Percentiles rank a stretch among this genome's conserved stretches.
Evolutionary conservation across 2,797 vertebrate genomes (phyloP).

Genomic region (Cryptoprocta ferox): DNA sequence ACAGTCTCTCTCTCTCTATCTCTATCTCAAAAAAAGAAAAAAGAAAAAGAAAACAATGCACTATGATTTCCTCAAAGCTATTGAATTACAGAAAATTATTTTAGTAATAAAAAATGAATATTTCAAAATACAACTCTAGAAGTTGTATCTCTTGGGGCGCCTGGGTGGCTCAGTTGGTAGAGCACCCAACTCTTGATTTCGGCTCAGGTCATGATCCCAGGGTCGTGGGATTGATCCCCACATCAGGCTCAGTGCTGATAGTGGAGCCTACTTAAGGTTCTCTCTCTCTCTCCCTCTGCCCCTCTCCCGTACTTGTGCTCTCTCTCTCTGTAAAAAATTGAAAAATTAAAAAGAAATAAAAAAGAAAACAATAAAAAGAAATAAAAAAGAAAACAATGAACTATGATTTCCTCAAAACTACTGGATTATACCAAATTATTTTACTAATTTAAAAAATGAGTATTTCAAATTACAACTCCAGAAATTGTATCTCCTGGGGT

Average conservation of each 20-base stretch:
- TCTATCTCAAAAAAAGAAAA: not conserved
- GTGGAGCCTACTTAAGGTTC: too few relatives aligned
- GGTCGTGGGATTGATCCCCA: too few relatives aligned
- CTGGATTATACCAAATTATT: not conserved
- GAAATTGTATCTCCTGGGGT: not conserved
- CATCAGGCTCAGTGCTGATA: too few relatives aligned
- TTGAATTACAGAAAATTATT: not conserved
- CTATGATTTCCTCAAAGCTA: slow-evolving; percentile 49
- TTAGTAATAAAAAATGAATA: not conserved
- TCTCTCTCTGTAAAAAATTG: too few relatives aligned
- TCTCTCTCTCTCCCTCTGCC: too few relatives aligned
- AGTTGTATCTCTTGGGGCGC: not conserved
- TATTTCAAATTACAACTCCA: slow-evolving; percentile 33
- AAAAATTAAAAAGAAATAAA: not conserved
- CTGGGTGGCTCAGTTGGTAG: too few relatives aligned
- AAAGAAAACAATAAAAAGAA: not conserved
- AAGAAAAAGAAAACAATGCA: not conserved
- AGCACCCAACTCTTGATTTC: too few relatives aligned
- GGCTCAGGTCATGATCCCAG: too few relatives aligned
- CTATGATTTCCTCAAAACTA: slow-evolving; percentile 52
- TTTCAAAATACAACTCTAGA: slow-evolving; percentile 47
- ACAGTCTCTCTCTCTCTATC: too few relatives aligned
- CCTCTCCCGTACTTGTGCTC: too few relatives aligned
- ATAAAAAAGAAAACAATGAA: not conserved
- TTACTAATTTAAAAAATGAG: not conserved